These are phyloP conservation scores for Pteruthius melanotis DNA, from an alignment of 2,113 vertebrate species.

Conservation along the genomic window DNA sequence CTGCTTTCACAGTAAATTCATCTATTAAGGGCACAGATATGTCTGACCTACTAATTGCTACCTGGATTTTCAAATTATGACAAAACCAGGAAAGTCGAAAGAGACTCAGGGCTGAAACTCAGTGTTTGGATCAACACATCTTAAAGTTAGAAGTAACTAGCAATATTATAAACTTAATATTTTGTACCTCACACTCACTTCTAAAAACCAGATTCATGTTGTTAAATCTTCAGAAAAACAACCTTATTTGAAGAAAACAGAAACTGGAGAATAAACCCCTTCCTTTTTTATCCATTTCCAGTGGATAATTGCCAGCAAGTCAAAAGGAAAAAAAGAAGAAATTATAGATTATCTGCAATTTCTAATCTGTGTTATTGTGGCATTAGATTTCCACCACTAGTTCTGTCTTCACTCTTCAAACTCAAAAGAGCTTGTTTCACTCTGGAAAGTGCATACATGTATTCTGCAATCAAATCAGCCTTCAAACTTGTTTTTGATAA, in stretches of 20 bases:
- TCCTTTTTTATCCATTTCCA: neutral
- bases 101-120: neutral
- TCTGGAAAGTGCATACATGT: neutral
- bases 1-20: neutral
- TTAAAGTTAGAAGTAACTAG: neutral
- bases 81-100: neutral
- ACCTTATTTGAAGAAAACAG: neutral
- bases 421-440: neutral
- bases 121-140: neutral
- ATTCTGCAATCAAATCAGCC: neutral
- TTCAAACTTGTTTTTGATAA: neutral
- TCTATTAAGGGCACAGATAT: neutral
- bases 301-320: neutral
- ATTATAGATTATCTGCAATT: neutral
- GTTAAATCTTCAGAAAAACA: neutral
- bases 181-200: neutral
- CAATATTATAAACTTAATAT: neutral
- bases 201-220: neutral
- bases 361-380: neutral
- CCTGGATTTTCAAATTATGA: neutral
- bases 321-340: neutral
- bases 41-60: neutral
- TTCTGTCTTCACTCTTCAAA: neutral
- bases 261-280: neutral
- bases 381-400: neutral